A percentile compares a stretch with the other conserved stretches of the same genome.
Conservation (phyloP, 2,113 vertebrate genomes). For the Otolemur garnettii region DNA sequence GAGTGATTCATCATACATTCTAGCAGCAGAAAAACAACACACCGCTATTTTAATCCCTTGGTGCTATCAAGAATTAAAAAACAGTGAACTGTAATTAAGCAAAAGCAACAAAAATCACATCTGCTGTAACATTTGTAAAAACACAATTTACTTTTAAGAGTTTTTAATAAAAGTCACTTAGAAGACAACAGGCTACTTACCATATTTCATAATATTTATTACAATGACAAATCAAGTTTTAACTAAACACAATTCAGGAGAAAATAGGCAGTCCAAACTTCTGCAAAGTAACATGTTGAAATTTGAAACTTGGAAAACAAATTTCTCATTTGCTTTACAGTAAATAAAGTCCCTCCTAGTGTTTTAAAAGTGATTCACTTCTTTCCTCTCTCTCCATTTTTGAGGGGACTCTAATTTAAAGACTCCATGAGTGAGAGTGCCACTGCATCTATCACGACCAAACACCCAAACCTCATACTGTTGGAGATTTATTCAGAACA, state of each 20-base stretch:
- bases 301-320: slow-evolving; percentile 19
- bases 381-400: background rate
- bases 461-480: background rate
- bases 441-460: background rate
- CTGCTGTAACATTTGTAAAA: background rate
- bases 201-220: slow-evolving; percentile 43
- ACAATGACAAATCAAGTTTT: slow-evolving; percentile 54
- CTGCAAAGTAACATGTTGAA: slow-evolving; percentile 19
- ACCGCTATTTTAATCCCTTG: slow-evolving; percentile 84
- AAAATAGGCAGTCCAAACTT: slow-evolving; percentile 19
- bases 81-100: slow-evolving; percentile 72
- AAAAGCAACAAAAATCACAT: background rate
- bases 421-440: background rate
- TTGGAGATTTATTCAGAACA: background rate
- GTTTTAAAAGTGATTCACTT: slow-evolving; percentile 22
- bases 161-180: slow-evolving; percentile 20
- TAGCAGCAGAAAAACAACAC: slow-evolving; percentile 85
- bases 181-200: slow-evolving; percentile 69
- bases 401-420: background rate
- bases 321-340: slow-evolving; percentile 25
- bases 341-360: background rate
- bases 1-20: slow-evolving; percentile 88
- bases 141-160: background rate
- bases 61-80: slow-evolving; percentile 64
- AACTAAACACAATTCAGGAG: background rate